Percentiles rank a stretch among this genome's conserved stretches.
phyloP scores from a whole-genome alignment of 2,797 vertebrate genomes.

The Telmatherina bonti region DNA sequence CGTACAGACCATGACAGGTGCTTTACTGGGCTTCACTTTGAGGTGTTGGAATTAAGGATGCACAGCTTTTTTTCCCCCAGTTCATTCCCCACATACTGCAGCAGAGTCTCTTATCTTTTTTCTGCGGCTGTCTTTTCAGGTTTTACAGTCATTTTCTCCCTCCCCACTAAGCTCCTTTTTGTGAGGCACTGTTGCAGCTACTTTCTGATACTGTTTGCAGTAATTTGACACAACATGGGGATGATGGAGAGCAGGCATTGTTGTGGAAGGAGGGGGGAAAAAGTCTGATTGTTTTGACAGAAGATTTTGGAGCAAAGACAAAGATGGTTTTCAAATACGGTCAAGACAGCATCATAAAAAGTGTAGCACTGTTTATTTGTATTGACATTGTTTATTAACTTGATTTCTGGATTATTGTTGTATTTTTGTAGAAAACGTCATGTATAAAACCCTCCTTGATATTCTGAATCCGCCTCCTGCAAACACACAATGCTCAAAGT shows the following conservation, averaged over 20 bases:
- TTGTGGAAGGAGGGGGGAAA: background rate
- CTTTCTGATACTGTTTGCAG: conserved; percentile 22
- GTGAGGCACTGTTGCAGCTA: background rate
- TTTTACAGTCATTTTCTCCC: conserved; percentile 13
- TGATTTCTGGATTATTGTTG: background rate
- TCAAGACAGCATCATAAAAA: background rate
- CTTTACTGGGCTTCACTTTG: conserved; percentile 39
- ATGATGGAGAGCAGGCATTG: background rate
- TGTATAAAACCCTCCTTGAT: background rate
- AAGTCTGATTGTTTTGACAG: background rate
- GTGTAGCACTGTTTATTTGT: background rate
- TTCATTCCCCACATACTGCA: conserved; percentile 7
- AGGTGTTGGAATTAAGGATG: conserved; percentile 34
- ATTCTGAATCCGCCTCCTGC: background rate
- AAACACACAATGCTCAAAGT: background rate
- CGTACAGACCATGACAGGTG: conserved; percentile 12
- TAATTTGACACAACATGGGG: conserved; percentile 40
- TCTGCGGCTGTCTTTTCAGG: conserved; percentile 8
- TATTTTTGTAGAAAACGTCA: background rate
- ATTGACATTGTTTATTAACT: background rate
- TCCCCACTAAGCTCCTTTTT: background rate
- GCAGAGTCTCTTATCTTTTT: conserved; percentile 24
- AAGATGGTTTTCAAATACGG: conserved; percentile 1
- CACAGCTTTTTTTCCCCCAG: conserved; percentile 3
- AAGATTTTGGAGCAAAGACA: conserved; percentile 11